Percentiles rank a stretch among this genome's conserved stretches.
These are phyloP conservation scores for Dryobotodes eremita DNA, from an alignment of 2,888 invertebrate genomes.

Conservation along the genomic window DNA sequence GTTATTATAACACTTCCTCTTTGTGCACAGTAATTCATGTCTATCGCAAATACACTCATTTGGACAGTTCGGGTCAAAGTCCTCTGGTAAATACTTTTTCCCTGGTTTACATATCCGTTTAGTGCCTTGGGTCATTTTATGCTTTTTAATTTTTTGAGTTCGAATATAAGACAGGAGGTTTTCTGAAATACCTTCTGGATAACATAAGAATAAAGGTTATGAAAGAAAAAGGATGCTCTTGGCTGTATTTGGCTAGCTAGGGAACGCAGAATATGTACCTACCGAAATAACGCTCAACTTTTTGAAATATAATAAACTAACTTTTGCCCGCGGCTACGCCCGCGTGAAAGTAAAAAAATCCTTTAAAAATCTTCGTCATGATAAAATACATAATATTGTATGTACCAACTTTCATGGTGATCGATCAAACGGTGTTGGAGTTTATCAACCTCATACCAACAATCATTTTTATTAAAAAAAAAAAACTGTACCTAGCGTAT, in stretches of 20 bases:
- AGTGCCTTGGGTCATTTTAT: neutral
- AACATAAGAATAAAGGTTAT: neutral
- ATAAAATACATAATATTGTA: neutral
- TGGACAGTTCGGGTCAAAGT: constrained; percentile 35
- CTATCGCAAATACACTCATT: constrained; percentile 45
- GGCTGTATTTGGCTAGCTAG: neutral
- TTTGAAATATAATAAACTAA: neutral
- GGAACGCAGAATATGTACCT: neutral
- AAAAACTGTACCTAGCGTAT: neutral
- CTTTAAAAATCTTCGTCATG: neutral
- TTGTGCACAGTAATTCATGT: constrained; percentile 41
- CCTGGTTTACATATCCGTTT: constrained; percentile 14
- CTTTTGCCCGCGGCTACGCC: neutral
- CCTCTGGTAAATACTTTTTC: neutral
- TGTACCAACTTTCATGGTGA: constrained; percentile 1
- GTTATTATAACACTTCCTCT: constrained; percentile 10
- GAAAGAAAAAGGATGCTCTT: too few species aligned
- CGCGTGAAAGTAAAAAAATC: neutral
- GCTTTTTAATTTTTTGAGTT: neutral
- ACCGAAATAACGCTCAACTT: neutral
- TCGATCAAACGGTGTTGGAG: neutral
- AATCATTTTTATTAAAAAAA: neutral
- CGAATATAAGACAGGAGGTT: neutral
- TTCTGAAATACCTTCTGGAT: neutral
- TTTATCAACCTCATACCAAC: neutral